These are phyloP conservation scores for Enteromius radiatus DNA, from an alignment of 2,797 vertebrate species.

Conservation along the genomic window DNA sequence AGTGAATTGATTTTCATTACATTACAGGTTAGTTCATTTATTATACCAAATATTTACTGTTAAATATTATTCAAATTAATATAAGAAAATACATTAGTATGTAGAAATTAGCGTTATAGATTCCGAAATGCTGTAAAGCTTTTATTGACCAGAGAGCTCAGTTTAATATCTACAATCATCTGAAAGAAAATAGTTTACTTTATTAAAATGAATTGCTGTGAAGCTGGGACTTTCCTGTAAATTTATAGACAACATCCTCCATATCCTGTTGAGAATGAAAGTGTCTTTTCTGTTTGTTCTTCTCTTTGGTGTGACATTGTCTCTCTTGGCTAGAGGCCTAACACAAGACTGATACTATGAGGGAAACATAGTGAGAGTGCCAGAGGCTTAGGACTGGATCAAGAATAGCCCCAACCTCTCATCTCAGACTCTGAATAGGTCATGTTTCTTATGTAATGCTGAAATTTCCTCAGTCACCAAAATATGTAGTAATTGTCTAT, in stretches of 20 bases:
- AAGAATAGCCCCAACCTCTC: not conserved
- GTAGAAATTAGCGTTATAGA: not conserved
- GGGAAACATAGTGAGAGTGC: conserved; percentile 34
- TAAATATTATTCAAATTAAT: not conserved
- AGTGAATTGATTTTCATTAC: not conserved
- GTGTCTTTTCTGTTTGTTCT: not conserved
- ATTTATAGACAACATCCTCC: not conserved
- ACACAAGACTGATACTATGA: conserved; percentile 28
- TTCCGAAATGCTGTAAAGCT: not conserved
- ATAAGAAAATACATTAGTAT: not conserved
- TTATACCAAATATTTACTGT: not conserved
- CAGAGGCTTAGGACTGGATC: conserved; percentile 3
- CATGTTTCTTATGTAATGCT: not conserved
- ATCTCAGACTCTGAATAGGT: too few species aligned
- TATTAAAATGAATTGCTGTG: not conserved
- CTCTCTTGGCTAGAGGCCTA: conserved; percentile 11
- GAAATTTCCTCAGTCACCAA: not conserved
- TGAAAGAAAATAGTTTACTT: not conserved
- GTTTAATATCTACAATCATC: not conserved
- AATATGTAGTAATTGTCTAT: not conserved
- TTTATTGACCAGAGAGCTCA: not conserved
- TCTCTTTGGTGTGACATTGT: not conserved
- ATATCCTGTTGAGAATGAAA: conserved; percentile 3
- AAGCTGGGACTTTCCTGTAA: not conserved
- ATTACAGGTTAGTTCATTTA: not conserved